Percentiles rank a stretch among this genome's conserved stretches.
phyloP scores from a whole-genome alignment of 2,888 invertebrate species.

The Eretmocerus hayati region DNA sequence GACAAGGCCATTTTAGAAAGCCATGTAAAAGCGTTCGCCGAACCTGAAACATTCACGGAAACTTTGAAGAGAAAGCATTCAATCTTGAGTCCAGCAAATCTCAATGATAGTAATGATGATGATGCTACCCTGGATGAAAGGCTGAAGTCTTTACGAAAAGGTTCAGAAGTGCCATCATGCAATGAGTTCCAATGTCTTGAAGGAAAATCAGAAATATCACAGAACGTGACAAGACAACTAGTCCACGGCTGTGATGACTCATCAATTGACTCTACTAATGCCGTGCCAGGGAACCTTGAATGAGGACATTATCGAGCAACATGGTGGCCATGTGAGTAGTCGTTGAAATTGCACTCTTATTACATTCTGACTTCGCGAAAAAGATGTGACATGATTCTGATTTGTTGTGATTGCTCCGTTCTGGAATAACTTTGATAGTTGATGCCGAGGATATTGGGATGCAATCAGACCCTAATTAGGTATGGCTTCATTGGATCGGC shows the following conservation, averaged over 20 bases:
- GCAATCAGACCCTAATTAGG: conserved; percentile 27
- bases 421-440: conserved; percentile 29
- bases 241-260: conserved; percentile 4
- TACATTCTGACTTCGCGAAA: too few species aligned
- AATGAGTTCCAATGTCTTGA: conserved; percentile 12
- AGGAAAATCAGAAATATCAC: conserved; percentile 7
- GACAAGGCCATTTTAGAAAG: too few species aligned
- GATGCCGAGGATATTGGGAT: conserved; percentile 35
- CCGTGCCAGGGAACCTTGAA: conserved; percentile 32
- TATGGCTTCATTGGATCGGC: conserved; percentile 38
- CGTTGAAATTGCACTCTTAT: neutral
- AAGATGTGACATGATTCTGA: too few species aligned
- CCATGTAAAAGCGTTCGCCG: too few species aligned
- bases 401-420: too few species aligned
- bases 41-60: too few species aligned
- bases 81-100: neutral
- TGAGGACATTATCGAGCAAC: conserved; percentile 36
- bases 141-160: neutral
- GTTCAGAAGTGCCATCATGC: conserved; percentile 5
- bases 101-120: neutral
- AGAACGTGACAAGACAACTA: conserved; percentile 14
- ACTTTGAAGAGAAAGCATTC: neutral
- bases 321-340: conserved; percentile 39
- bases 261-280: conserved; percentile 1
- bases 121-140: neutral